Base-by-base conservation (phyloP, 2,888 invertebrate species). In the Meghimatium bilineatum region DNA sequence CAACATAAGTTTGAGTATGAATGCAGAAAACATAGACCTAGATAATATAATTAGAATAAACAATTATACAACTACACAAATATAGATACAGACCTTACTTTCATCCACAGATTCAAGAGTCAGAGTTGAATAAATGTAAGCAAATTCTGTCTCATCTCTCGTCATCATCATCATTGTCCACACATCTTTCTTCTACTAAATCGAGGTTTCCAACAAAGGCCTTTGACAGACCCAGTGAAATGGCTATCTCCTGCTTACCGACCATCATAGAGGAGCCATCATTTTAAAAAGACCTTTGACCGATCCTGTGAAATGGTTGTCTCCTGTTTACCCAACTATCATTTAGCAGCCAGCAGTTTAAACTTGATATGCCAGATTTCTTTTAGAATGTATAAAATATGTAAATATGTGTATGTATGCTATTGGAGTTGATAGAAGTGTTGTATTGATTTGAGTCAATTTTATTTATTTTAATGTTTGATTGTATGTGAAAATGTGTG, bases 191-290 rank as follows among this genome's bases (percentile, higher is more conserved):
- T 3, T 32, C 80, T 72, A 17, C 69, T 14, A 63, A 67, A 52
- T 29, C 36, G 5, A 82, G 63, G 63, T 82, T 85, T 49, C 85
- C 85, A 38, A 26, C 56, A 20, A 85, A 78, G 38, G 29, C 63
- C 6, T 80, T 77, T 49, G 69, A 82, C 34, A 82, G 74, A 26
- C 85, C 82, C n/a, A 82, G 82, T 69, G 74, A 66, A 69, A 75
- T 72, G 66, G 85, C 82, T n/a, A 38, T 69, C n/a, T 56, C 85
- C 8, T 63, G 67, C 23, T 63, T 85, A 6, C 76, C 78, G 2
- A 79, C 85, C 29, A 85, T 85, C 32, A 44, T 44, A 44, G 85
- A 85, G 26, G 82, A 85, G 29, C 66, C 76, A 26, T 66, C 75
- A 23, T 76, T 76, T 56, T 80, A 69, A 69, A n/a, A 85, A 78